Evolutionary conservation across 1,140 invertebrate species (phyloP).

Genomic region (Eurosta solidaginis): DNA sequence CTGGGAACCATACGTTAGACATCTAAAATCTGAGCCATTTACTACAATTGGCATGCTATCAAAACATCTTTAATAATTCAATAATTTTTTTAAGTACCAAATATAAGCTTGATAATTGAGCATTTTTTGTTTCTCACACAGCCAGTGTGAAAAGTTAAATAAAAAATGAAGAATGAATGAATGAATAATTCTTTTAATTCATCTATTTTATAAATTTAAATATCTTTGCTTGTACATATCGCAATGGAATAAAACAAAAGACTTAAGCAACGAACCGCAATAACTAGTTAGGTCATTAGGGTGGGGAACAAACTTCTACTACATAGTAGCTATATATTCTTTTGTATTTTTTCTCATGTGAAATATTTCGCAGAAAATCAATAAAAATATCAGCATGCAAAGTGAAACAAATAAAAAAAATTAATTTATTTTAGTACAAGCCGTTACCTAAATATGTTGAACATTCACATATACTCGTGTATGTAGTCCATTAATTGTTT

Average conservation of each 20-base stretch:
- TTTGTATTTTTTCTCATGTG: not conserved
- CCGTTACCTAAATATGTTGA: not conserved
- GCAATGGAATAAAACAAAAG: constrained; percentile 4
- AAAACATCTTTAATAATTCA: no score
- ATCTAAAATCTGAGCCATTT: no score
- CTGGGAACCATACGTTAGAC: no score
- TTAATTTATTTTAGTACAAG: no score
- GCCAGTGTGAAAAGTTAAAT: no score
- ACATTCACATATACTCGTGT: no score
- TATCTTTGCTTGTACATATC: not conserved
- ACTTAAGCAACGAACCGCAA: constrained; percentile 20
- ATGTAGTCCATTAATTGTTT: not conserved
- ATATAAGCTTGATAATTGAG: no score
- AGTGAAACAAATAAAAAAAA: not conserved
- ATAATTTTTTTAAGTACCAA: no score
- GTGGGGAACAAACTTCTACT: not conserved
- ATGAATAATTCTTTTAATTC: not conserved
- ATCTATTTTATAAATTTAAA: not conserved
- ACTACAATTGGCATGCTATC: no score
- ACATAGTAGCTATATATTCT: not conserved
- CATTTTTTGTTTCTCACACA: no score
- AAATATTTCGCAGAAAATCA: constrained; percentile 18
- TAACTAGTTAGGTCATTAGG: constrained; percentile 21
- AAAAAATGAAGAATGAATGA: no score
- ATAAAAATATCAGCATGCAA: not conserved